These are phyloP conservation scores for Tigriopus californicus DNA, from an alignment of 2,888 invertebrate species.

Conservation along the genomic window DNA sequence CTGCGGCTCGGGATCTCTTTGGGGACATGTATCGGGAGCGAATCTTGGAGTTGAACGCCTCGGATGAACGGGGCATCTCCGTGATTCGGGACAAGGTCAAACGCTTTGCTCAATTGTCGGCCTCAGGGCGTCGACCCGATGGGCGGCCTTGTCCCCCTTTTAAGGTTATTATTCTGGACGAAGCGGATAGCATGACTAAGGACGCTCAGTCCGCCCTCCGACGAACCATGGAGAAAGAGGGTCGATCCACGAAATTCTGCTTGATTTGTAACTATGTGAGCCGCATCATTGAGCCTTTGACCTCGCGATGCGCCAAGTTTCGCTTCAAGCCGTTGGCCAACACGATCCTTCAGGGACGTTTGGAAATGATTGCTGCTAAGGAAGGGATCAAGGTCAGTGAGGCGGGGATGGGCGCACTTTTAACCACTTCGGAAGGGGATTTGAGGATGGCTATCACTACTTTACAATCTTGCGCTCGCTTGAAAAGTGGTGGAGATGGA, in stretches of 20 bases:
- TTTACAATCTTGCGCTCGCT: slow-evolving; percentile 74
- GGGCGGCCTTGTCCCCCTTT: slow-evolving; percentile 79
- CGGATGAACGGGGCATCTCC: slow-evolving; percentile 91
- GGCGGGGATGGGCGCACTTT: slow-evolving; percentile 70
- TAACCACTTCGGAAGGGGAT: slow-evolving; percentile 80
- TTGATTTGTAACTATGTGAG: slow-evolving; percentile 96
- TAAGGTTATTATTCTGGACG: slow-evolving; percentile 89
- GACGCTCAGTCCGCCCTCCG: slow-evolving; percentile 97
- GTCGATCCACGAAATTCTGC: slow-evolving; percentile 93
- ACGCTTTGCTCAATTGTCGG: slow-evolving; percentile 88
- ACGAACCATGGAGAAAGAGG: slow-evolving; percentile 78
- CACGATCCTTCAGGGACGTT: slow-evolving; percentile 68
- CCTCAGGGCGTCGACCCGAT: slow-evolving; percentile 40
- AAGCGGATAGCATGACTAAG: slow-evolving; percentile 98
- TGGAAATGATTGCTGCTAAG: slow-evolving; percentile 48
- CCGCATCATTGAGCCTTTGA: slow-evolving; percentile 94
- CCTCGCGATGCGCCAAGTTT: slow-evolving; percentile 91
- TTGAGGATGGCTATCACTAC: slow-evolving; percentile 95
- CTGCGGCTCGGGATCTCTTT: slow-evolving; percentile 78
- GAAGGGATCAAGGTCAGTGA: slow-evolving; percentile 57
- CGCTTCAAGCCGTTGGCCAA: slow-evolving; percentile 74
- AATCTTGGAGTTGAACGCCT: slow-evolving; percentile 83
- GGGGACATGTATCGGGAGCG: slow-evolving; percentile 68
- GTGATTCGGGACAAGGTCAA: slow-evolving; percentile 81
- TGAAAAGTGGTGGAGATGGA: slow-evolving; percentile 32